Base-by-base conservation (phyloP, 2,113 vertebrate species). In the Rousettus leschenaultii region DNA sequence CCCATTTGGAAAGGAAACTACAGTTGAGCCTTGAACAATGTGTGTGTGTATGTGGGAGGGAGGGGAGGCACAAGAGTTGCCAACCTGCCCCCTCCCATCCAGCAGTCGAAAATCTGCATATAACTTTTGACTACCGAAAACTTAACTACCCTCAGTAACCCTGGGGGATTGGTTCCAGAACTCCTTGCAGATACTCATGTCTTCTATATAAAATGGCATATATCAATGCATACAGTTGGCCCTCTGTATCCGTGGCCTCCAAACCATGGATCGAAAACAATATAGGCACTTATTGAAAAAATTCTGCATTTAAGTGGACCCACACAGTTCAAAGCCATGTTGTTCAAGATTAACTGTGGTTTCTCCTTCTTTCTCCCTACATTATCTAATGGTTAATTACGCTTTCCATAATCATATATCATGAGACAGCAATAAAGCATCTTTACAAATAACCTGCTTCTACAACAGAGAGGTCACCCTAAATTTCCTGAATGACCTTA, bases 361-460 rank as follows among this genome's bases (percentile, higher is more conserved):
- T 70, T 78, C n/a, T 77, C 59, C 71, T 70, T 59, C 38, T 19
- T 57, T 33, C 26, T 14, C 48, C 53, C 26, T 13, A 55, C 12
- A 82, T 43, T 13, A 59, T 35, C 79, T 63, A 66, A 63, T 61
- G 80, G 77, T 12, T 68, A 74, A 45, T 35, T 57, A 28, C 40
- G 45, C 43, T 85, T 51, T 73, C 79, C 38, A 43, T 75, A 94
- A 92, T 83, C 71, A 78, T 86, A 66, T 68, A 55, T 86, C 40
- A 43, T 7, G 43, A 96, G 74, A 16, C 15, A 82, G 90, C 87
- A 83, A 63, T 0, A 63, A 9, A 57, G 57, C 48, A 28, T 51
- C 80, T 71, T 70, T 57, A 84, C 70, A 91, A 91, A 94, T 48
- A 80, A 91, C 45, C 85, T 90, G 75, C 79, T 70, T 88, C 75